Percentiles rank a stretch among this genome's conserved stretches.
These are phyloP conservation scores for Digitonthophagus gazella DNA, from an alignment of 2,888 invertebrate species.

Conservation along the genomic window DNA sequence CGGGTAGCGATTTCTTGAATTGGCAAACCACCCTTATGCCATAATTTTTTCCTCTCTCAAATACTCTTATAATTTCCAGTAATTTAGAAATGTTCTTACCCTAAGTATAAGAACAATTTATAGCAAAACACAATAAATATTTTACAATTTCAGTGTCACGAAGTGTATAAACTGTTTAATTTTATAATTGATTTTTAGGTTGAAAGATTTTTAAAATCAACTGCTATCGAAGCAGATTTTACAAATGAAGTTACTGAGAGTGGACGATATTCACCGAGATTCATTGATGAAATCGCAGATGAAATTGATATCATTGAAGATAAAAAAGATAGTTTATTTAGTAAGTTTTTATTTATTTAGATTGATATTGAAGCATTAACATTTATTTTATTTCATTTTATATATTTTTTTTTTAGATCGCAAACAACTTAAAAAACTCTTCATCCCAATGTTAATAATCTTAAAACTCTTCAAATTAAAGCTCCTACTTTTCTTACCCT, in stretches of 20 bases:
- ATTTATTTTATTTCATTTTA: slow-evolving; percentile 16
- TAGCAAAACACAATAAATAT: too few species aligned
- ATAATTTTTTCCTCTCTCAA: too few species aligned
- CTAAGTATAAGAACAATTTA: too few species aligned
- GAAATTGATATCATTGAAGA: slow-evolving; percentile 81
- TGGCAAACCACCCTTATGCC: too few species aligned
- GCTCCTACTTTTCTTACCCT: slow-evolving; percentile 74
- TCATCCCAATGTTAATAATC: slow-evolving; percentile 78
- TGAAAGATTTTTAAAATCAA: slow-evolving; percentile 72
- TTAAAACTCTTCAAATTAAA: slow-evolving; percentile 83
- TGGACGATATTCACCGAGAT: slow-evolving; percentile 74
- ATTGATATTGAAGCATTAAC: slow-evolving; percentile 20
- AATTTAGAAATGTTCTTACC: too few species aligned
- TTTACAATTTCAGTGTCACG: too few species aligned
- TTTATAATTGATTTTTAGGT: slow-evolving; percentile 48
- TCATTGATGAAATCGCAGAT: slow-evolving; percentile 79
- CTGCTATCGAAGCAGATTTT: slow-evolving; percentile 71
- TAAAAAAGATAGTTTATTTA: slow-evolving; percentile 75
- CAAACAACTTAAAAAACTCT: slow-evolving; percentile 76
- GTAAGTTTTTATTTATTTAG: slow-evolving; percentile 58
- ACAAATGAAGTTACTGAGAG: slow-evolving; percentile 73
- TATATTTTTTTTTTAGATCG: slow-evolving; percentile 60
- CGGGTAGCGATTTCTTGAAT: too few species aligned
- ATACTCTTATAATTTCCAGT: too few species aligned
- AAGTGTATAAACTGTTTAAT: too few species aligned